phyloP scores from a whole-genome alignment of 2,888 invertebrate species.

The Bibio marci region DNA sequence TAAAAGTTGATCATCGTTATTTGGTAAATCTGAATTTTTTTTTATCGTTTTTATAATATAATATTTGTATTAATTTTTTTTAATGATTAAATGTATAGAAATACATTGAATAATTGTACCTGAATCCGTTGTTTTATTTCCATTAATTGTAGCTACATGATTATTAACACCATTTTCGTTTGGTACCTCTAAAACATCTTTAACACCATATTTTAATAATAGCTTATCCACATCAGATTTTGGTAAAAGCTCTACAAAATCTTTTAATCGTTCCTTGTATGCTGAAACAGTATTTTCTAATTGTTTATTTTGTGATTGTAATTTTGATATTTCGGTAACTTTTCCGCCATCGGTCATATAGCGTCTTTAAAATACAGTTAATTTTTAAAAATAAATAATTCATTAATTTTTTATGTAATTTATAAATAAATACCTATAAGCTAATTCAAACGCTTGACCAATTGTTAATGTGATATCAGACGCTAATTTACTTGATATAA shows the following conservation, averaged over 20 bases:
- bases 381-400: too few species aligned
- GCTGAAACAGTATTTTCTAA: constrained; percentile 72
- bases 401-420: not conserved
- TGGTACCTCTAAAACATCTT: constrained; percentile 33
- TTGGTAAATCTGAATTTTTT: constrained; percentile 6
- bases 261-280: constrained; percentile 64
- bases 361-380: constrained; percentile 37
- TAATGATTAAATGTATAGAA: too few species aligned
- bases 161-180: constrained; percentile 12
- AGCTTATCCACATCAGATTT: constrained; percentile 29
- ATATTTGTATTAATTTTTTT: too few species aligned
- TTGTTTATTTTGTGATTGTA: constrained; percentile 75
- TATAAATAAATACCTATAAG: constrained; percentile 50
- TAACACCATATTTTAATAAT: constrained; percentile 36
- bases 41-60: too few species aligned
- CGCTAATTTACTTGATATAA: constrained; percentile 91
- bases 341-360: constrained; percentile 85
- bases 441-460: constrained; percentile 95
- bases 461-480: constrained; percentile 96
- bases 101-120: constrained; percentile 16
- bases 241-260: constrained; percentile 32
- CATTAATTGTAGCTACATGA: constrained; percentile 18
- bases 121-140: constrained; percentile 25
- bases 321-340: constrained; percentile 71
- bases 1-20: constrained; percentile 23